Percentiles rank a stretch among this genome's conserved stretches.
These are phyloP conservation scores for Petrolisthes manimaculis DNA, from an alignment of 2,888 invertebrate genomes.

Conservation along the genomic window DNA sequence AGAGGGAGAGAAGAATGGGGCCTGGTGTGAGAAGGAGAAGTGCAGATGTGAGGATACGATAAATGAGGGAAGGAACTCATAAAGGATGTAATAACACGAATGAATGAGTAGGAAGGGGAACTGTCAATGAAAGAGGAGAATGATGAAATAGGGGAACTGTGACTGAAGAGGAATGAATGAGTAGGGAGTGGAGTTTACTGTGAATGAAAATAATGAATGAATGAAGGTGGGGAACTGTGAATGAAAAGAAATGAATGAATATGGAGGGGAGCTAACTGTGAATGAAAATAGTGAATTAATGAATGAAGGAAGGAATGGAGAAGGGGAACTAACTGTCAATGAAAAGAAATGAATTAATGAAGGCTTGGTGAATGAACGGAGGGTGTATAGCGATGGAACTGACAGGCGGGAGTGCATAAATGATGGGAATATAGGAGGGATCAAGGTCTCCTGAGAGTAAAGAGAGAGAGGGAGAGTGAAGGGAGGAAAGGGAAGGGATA, in stretches of 20 bases:
- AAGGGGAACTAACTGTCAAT: not conserved
- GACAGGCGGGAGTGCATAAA: too few relatives aligned
- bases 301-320: not conserved
- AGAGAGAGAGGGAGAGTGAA: too few relatives aligned
- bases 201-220: not conserved
- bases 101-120: too few relatives aligned
- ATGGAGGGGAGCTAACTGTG: not conserved
- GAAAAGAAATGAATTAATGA: slow-evolving; percentile 14
- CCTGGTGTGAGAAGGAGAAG: not conserved
- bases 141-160: not conserved
- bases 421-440: not conserved
- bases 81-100: not conserved
- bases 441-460: not conserved
- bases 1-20: not conserved
- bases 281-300: not conserved
- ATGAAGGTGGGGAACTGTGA: not conserved
- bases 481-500: too few relatives aligned
- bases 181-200: not conserved
- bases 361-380: not conserved
- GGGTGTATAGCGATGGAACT: too few relatives aligned
- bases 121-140: not conserved
- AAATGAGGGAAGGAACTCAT: not conserved
- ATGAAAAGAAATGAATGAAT: not conserved
- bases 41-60: slow-evolving; percentile 13
- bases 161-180: not conserved